Conservation (phyloP, 2,113 vertebrate species). For the Onychostoma macrolepis region DNA sequence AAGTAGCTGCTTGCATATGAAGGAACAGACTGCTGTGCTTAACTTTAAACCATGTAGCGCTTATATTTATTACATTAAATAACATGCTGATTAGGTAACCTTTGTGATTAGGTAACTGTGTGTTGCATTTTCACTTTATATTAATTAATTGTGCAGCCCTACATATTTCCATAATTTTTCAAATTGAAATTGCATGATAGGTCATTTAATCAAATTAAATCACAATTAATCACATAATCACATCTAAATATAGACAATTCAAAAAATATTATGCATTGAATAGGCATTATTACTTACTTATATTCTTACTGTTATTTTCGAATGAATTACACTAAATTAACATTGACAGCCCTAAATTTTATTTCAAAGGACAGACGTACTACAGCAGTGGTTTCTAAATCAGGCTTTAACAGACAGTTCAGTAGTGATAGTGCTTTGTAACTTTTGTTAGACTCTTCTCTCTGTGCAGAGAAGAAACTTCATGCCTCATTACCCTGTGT, state of each 20-base stretch:
- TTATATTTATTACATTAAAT: no score
- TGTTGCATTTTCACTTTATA: no score
- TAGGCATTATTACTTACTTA: not conserved
- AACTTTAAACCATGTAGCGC: not conserved
- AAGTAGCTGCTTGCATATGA: not conserved
- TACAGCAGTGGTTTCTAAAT: not conserved
- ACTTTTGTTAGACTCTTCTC: not conserved
- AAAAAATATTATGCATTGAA: not conserved
- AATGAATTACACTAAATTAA: not conserved
- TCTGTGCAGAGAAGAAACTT: not conserved
- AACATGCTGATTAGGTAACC: no score
- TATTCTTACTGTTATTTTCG: not conserved
- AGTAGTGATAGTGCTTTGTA: not conserved
- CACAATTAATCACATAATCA: not conserved
- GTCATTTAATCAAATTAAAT: not conserved
- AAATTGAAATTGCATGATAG: not conserved
- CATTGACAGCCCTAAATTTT: not conserved
- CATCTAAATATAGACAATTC: not conserved
- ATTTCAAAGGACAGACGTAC: not conserved
- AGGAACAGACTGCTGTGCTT: not conserved
- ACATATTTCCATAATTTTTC: not conserved
- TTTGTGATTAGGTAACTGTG: no score
- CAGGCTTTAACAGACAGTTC: slow-evolving; percentile 8
- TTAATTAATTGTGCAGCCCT: no score
- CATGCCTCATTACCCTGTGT: slow-evolving; percentile 36